These are phyloP conservation scores for Myotis yumanensis DNA, from an alignment of 2,113 vertebrate species.

Conservation along the genomic window DNA sequence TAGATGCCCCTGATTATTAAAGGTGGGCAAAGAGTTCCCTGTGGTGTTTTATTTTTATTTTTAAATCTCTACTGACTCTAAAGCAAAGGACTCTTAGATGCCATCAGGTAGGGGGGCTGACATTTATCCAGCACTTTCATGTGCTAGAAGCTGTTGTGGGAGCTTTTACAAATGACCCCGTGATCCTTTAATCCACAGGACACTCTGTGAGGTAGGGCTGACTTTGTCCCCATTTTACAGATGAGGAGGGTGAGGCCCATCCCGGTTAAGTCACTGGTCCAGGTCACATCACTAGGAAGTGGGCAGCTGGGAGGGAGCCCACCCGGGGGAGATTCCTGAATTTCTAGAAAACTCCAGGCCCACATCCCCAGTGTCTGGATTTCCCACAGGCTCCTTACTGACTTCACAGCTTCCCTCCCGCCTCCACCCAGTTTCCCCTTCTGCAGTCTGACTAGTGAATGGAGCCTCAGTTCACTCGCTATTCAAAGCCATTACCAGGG, in stretches of 20 bases:
- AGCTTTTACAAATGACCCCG: neutral
- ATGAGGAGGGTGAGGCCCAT: neutral
- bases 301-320: neutral
- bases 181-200: neutral
- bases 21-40: neutral
- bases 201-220: neutral
- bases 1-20: neutral
- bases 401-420: accelerated
- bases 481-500: neutral
- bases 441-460: neutral
- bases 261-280: neutral
- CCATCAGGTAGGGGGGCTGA: neutral
- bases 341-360: neutral
- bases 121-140: neutral
- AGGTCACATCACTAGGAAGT: neutral
- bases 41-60: neutral
- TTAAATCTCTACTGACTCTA: neutral
- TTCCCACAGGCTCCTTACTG: neutral
- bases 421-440: neutral
- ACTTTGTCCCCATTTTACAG: neutral
- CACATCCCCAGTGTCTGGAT: neutral
- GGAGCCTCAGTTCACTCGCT: neutral
- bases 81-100: neutral
- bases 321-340: neutral
- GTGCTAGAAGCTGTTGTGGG: neutral